Conservation (phyloP, 2,888 invertebrate species). For the Brachyptera putata region DNA sequence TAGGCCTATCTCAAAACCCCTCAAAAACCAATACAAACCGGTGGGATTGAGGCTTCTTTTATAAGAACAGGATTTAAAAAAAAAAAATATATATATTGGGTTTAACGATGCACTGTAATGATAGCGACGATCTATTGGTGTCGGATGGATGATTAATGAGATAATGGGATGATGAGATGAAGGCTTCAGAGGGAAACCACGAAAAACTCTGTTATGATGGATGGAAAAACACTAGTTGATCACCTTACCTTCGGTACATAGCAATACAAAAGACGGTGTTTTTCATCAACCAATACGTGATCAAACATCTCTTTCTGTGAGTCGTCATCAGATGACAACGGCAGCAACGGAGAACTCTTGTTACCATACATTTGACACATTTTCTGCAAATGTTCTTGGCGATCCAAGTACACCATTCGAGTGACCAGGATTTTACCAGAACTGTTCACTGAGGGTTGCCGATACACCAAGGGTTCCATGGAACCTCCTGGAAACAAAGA, state of each 20-base stretch:
- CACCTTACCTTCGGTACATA: conserved; percentile 86
- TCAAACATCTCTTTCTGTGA: conserved; percentile 54
- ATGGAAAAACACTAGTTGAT: no score
- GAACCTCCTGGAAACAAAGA: conserved; percentile 20
- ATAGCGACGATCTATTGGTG: no score
- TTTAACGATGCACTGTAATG: no score
- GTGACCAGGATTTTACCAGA: conserved; percentile 25
- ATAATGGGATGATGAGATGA: no score
- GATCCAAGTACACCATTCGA: conserved; percentile 51
- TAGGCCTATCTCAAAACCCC: no score
- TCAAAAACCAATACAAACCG: no score
- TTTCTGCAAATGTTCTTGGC: conserved; percentile 58
- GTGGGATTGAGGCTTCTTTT: no score
- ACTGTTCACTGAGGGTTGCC: conserved; percentile 24
- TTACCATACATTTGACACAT: conserved; percentile 48
- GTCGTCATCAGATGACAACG: conserved; percentile 10
- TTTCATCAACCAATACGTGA: conserved; percentile 79
- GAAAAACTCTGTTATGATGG: no score
- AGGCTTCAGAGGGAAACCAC: no score
- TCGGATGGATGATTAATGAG: no score
- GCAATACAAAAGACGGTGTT: conserved; percentile 81
- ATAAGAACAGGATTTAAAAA: no score
- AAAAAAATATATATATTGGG: no score
- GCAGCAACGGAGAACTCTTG: not conserved
- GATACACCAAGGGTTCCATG: conserved; percentile 26